phyloP scores from a whole-genome alignment of 2,888 invertebrate species.

The Caenorhabditis sp. region DNA sequence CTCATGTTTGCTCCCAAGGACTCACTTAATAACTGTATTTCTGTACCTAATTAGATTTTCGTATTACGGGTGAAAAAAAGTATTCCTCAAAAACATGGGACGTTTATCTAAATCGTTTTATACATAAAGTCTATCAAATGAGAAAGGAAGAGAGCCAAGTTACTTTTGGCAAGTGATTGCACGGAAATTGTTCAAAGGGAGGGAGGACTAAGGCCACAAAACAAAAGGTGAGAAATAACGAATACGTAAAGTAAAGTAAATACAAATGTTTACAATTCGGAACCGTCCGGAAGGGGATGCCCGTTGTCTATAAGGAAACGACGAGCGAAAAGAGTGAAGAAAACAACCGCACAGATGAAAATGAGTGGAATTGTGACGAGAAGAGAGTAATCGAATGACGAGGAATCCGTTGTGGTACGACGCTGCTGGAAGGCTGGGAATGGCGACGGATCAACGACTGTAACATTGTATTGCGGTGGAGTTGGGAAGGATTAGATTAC shows the following conservation, averaged over 20 bases:
- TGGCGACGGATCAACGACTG: too few species aligned
- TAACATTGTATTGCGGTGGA: too few species aligned
- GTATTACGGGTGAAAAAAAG: too few species aligned
- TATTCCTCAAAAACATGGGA: background rate
- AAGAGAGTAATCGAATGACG: constrained; percentile 27
- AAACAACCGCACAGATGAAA: constrained; percentile 9
- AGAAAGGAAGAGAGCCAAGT: constrained; percentile 13
- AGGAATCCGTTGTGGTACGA: constrained; percentile 8
- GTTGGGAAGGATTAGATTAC: too few species aligned
- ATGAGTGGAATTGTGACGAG: constrained; percentile 21
- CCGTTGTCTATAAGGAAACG: constrained; percentile 25
- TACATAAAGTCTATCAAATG: constrained; percentile 7
- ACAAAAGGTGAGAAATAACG: background rate
- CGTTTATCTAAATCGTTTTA: constrained; percentile 1
- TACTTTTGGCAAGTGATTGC: constrained; percentile 42
- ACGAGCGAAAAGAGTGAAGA: constrained; percentile 22
- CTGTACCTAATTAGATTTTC: background rate
- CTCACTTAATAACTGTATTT: constrained; percentile 15
- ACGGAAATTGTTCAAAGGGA: background rate
- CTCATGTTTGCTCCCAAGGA: constrained; percentile 27
- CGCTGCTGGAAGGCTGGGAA: constrained; percentile 4
- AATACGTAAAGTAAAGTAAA: background rate
- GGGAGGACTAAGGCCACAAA: constrained; percentile 13
- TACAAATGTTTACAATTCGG: constrained; percentile 22
- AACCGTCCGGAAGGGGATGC: background rate